A percentile compares a stretch with the other conserved stretches of the same genome.
phyloP scores from a whole-genome alignment of 2,888 invertebrate genomes.

The Stenchaetothrips biformis region DNA sequence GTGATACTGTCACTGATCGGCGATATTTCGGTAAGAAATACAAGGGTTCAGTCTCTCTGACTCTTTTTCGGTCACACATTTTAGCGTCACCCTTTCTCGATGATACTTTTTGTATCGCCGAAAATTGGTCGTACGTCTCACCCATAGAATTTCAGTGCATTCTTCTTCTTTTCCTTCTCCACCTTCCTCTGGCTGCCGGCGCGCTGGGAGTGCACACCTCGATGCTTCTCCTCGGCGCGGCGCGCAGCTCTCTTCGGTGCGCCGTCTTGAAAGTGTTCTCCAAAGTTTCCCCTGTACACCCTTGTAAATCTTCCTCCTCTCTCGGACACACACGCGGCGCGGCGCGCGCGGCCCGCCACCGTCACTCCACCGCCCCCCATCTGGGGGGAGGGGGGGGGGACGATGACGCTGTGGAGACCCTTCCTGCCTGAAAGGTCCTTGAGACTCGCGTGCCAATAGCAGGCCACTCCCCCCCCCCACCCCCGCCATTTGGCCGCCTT shows the following conservation, averaged over 20 bases:
- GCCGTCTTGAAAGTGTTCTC: not conserved
- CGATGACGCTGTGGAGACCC: not conserved
- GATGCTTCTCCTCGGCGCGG: not conserved
- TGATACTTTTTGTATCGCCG: too few relatives aligned
- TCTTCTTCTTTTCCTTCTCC: too few relatives aligned
- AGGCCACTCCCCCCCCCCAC: not conserved
- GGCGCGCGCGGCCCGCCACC: not conserved
- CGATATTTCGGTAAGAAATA: too few relatives aligned
- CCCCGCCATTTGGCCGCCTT: not conserved
- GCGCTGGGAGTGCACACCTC: not conserved
- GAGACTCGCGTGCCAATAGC: slow-evolving; percentile 16
- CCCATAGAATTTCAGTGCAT: too few relatives aligned
- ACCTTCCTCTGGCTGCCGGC: too few relatives aligned
- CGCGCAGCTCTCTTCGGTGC: not conserved
- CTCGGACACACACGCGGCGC: not conserved
- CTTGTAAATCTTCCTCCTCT: not conserved
- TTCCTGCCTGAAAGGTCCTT: not conserved
- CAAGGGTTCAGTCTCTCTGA: too few relatives aligned
- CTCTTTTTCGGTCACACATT: too few relatives aligned
- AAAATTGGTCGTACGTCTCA: too few relatives aligned
- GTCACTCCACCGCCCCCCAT: not conserved
- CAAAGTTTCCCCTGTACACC: not conserved
- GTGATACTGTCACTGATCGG: too few relatives aligned
- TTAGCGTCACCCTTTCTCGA: too few relatives aligned
- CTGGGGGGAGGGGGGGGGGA: not conserved